Base-by-base conservation (phyloP, 2,797 vertebrate genomes). In the Mormyrus proboscirostris region DNA sequence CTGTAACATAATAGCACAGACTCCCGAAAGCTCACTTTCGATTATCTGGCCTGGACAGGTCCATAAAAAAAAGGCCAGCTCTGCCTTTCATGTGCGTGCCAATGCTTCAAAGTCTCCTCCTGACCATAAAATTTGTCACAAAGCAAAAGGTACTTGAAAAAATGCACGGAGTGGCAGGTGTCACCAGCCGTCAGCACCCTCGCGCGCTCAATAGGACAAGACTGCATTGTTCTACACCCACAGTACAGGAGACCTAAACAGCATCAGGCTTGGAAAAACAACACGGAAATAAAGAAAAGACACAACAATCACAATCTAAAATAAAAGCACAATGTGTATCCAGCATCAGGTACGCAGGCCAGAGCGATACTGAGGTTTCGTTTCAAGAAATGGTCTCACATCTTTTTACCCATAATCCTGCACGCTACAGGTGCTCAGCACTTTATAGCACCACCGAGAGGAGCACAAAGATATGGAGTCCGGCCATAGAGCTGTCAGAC, bases 51-150 rank as follows among this genome's bases (percentile, higher is more conserved):
- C 59, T 22, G 50, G 83, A 89, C 62, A 76, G 84, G 89, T 38
- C 50, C 29, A 41, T 73, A 44, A 86, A 59, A 86, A 59, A 89
- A 55, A 86, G 47, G 82, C 29, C 62, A 57, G 84, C 25, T 55
- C 62, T 89, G n/a, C 51, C 86, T 62, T 59, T 89, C 86, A 76
- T 62, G 82, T 16, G 85, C 6, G 38, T 59, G 29, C 22, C 47
- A 84, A 76, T 89, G 82, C 53, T 73, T 85, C 88, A 88, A 22
- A 51, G 10, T 89, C 47, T 82, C 90, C 89, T 76, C 33, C 76
- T 89, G 16, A 82, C 50, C 89, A 57, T 83, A 62, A 90, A 90
- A 88, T 87, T 10, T 87, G 44, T 85, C 76, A 89, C 69, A 44
- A 91, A 91, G 84, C 29, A 73, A 62, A 89, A 84, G 87, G 16